Conservation (phyloP, 92 coral and sea anemone genomes). For the Parazoanthus swiftii region DNA sequence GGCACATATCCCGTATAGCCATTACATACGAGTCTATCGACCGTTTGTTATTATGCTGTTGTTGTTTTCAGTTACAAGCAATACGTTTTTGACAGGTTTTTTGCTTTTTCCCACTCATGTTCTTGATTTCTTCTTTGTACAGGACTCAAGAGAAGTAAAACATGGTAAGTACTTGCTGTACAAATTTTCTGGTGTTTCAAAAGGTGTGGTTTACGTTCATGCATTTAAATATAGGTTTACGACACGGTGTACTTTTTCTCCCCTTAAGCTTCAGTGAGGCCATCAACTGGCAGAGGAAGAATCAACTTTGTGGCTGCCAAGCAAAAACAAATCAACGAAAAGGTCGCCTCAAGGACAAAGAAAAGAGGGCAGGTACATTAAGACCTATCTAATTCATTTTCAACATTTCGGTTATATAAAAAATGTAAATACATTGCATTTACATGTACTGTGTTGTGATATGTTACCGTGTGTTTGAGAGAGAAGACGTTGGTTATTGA, state of each 20-base stretch:
- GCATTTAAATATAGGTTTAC: background rate
- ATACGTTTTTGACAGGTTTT: background rate
- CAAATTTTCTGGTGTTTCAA: background rate
- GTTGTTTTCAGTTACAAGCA: background rate
- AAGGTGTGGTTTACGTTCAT: background rate
- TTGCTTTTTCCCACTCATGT: background rate
- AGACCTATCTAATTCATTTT: background rate
- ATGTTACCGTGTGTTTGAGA: too few species aligned
- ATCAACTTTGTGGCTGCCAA: slow-evolving; percentile 92
- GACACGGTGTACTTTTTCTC: background rate
- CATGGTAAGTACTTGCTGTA: background rate
- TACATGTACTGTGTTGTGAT: background rate
- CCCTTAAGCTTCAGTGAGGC: slow-evolving; percentile 31
- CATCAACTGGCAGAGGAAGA: slow-evolving; percentile 75
- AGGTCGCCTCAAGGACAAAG: slow-evolving; percentile 86
- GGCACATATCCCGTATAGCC: too few species aligned
- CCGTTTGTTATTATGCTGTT: too few species aligned
- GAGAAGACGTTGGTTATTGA: background rate
- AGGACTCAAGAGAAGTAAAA: slow-evolving; percentile 31
- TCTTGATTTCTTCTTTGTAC: background rate
- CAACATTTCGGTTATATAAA: background rate
- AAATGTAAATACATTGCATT: background rate
- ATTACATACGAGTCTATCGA: too few species aligned
- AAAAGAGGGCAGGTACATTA: slow-evolving; percentile 82
- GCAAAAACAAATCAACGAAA: slow-evolving; percentile 82